Percentiles rank a stretch among this genome's conserved stretches.
These are phyloP conservation scores for Ariopsis seemanni DNA, from an alignment of 2,113 vertebrate species.

Conservation along the genomic window DNA sequence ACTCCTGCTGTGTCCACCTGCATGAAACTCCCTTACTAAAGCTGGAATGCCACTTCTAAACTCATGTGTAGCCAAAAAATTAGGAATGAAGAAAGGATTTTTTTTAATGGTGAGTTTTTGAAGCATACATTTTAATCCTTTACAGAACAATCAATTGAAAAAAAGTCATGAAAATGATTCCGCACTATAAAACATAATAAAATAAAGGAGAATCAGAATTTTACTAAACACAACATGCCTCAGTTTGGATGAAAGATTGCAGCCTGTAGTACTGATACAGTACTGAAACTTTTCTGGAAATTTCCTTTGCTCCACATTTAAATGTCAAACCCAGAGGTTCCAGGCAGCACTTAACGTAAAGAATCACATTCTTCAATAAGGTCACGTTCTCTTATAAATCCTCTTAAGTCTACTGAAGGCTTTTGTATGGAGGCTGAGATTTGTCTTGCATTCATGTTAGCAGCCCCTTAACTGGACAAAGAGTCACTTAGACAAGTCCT, in stretches of 20 bases:
- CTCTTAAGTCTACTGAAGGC: not conserved
- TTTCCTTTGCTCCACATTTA: too few species aligned
- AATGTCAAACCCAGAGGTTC: not conserved
- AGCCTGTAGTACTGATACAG: not conserved
- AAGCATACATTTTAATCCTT: not conserved
- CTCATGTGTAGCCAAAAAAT: not conserved
- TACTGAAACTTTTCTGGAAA: not conserved
- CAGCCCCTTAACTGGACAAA: not conserved
- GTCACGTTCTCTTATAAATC: not conserved
- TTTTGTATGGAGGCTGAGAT: not conserved
- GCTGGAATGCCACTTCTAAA: not conserved
- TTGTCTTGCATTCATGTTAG: slow-evolving; percentile 3
- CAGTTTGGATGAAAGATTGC: not conserved
- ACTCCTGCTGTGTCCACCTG: slow-evolving; percentile 27
- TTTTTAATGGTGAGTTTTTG: not conserved
- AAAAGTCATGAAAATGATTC: not conserved
- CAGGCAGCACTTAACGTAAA: not conserved
- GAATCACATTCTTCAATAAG: not conserved
- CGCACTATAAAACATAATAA: not conserved
- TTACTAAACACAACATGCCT: not conserved
- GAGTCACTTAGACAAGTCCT: not conserved
- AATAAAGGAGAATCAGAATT: not conserved
- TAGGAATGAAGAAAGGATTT: not conserved
- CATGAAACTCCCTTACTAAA: slow-evolving; percentile 2
- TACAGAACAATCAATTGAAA: not conserved